Base-by-base conservation (phyloP, 2,888 invertebrate species). In the Scaptomyza tumidula region DNA sequence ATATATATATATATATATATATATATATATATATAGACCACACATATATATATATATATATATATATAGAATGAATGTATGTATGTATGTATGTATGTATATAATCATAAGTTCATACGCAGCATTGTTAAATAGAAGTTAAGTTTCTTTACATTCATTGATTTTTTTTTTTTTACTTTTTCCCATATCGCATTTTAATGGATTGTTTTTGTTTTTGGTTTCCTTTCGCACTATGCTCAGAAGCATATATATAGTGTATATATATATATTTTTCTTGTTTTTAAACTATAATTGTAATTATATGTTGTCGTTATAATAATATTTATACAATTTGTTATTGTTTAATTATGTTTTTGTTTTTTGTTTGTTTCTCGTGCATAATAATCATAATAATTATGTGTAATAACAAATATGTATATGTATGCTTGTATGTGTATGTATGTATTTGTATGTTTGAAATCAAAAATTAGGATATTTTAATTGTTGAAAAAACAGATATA, bases 91-190 rank as follows among this genome's bases (percentile, higher is more conserved):
- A 35, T 35, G 86, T 86, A 83, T 85, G 80, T 73, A 82, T 83
- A 74, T 86, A 83, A 88, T 89, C 90, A 90, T 90, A 90, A 90
- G 90, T 90, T 90, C 89, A 82, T 89, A 90, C 90, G 90, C 90
- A 90, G 90, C 90, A 88, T 83, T 87, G 50, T 83, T 80, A 52
- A 85, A 79, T 82, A 75, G 75, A 87, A 78, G 75, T 87, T 76
- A 58, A 77, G 65, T 66, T 57, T 57, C 50, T 44, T 45, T 50
- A 27, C 52, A 16, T 74, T 61, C 57, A 39, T 53, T 66, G 19
- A 43, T 33, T 33, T 33, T 33, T 33, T 10, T 24, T 24, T 53
- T 48, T 27, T 29, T 37, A 37, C n/a, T 53, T 39, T 24, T 16
- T 43, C 44, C 14, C 24, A 7, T 48, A 37, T 16, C 43, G 50